Conservation (phyloP, 1,140 invertebrate genomes). For the Steinernema khuongi region DNA sequence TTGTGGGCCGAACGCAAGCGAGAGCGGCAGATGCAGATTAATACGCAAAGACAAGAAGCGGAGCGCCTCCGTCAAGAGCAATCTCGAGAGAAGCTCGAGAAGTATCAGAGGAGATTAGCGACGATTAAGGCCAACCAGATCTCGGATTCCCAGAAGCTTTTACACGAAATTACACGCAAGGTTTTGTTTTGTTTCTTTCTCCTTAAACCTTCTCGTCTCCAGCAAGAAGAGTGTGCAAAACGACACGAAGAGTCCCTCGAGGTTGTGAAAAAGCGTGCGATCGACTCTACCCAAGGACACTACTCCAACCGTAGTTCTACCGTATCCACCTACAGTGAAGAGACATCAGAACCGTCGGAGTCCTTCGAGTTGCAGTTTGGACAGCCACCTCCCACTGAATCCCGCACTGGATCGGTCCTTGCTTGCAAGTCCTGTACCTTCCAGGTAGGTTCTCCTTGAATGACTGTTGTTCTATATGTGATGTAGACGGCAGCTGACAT, state of each 20-base stretch:
- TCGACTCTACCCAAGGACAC: not conserved
- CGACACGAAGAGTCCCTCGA: not conserved
- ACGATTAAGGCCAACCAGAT: constrained; percentile 2
- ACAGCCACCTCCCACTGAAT: not conserved
- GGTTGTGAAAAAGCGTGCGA: not conserved
- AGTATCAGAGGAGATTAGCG: not conserved
- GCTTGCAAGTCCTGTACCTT: not conserved
- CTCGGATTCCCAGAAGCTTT: not conserved
- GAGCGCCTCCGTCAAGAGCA: not conserved
- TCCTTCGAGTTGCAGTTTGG: not conserved
- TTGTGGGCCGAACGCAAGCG: not conserved
- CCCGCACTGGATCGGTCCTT: not conserved
- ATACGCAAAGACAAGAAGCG: not conserved
- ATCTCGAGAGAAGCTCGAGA: not conserved
- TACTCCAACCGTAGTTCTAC: not conserved
- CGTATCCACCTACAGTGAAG: not conserved
- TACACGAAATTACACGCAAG: not conserved
- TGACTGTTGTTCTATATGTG: not conserved
- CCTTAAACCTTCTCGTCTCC: not conserved
- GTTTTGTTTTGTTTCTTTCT: not conserved
- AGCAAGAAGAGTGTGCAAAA: not conserved
- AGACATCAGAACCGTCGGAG: not conserved
- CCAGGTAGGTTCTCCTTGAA: not conserved
- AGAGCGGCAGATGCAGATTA: not conserved
- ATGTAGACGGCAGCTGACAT: not conserved